Evolutionary conservation across 2,888 invertebrate genomes (phyloP).

Genomic region (Dynastes maya): DNA sequence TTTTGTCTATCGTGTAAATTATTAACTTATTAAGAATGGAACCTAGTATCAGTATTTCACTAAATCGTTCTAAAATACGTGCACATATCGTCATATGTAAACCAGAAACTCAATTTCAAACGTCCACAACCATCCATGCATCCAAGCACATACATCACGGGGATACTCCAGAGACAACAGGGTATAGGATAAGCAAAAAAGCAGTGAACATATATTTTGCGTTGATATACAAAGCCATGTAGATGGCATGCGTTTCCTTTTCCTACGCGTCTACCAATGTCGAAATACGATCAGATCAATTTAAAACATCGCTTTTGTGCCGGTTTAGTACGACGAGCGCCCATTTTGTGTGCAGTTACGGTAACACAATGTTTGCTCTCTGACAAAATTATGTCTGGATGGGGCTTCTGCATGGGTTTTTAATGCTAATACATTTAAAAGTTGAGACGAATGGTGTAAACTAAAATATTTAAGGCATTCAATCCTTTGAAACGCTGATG

Average conservation of each 20-base stretch:
- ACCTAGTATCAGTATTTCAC: neutral
- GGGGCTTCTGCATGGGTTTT: slow-evolving; percentile 20
- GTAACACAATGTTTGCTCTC: slow-evolving; percentile 1
- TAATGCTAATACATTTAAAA: slow-evolving; percentile 23
- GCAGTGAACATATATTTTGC: slow-evolving; percentile 28
- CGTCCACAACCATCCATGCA: neutral
- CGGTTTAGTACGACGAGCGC: neutral
- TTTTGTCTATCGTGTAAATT: too few relatives aligned
- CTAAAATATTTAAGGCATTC: neutral
- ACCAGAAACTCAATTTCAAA: slow-evolving; percentile 14
- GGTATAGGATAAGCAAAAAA: neutral
- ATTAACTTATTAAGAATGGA: too few relatives aligned
- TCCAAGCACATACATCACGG: slow-evolving; percentile 13
- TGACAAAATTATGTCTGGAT: neutral
- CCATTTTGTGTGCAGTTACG: slow-evolving; percentile 19
- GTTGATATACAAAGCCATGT: slow-evolving; percentile 8
- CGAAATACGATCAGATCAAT: slow-evolving; percentile 30
- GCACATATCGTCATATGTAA: neutral
- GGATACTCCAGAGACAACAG: slow-evolving; percentile 28
- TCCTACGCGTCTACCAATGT: neutral
- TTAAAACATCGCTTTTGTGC: slow-evolving; percentile 20
- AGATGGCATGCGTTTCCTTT: slow-evolving; percentile 9
- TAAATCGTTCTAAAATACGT: neutral
- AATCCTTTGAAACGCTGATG: too few relatives aligned
- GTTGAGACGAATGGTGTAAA: neutral